Conservation (phyloP, 2,797 vertebrate species). For the Pseudocheirus occidentalis region DNA sequence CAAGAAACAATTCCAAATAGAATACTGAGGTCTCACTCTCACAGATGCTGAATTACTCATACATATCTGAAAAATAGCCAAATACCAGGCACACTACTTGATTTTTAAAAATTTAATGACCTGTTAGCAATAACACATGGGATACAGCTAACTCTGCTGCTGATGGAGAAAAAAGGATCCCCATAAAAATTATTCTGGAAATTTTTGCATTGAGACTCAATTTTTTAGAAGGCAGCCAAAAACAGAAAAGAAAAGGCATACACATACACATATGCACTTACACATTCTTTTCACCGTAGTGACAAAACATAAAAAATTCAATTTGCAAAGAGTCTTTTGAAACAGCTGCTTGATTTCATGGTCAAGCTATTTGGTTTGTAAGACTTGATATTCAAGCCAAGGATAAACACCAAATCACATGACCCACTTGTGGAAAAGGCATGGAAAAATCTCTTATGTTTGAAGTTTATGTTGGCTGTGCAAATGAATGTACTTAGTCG, state of each 20-base stretch:
- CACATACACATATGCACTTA: conserved; percentile 14
- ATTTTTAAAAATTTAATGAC: conserved; percentile 13
- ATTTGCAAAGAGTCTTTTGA: conserved; percentile 35
- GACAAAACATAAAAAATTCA: conserved; percentile 47
- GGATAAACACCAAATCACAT: conserved; percentile 63
- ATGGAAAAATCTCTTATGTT: conserved; percentile 16
- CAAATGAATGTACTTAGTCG: conserved; percentile 77
- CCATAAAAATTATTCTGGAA: conserved; percentile 3
- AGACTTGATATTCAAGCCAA: conserved; percentile 58
- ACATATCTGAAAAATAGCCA: conserved; percentile 8
- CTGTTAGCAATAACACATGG: not conserved
- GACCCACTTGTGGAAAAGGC: conserved; percentile 57
- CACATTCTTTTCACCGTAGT: conserved; percentile 5
- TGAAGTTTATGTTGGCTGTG: conserved; percentile 71
- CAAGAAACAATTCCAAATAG: conserved; percentile 36
- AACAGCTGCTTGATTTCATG: conserved; percentile 75
- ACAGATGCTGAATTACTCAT: conserved; percentile 2
- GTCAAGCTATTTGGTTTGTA: conserved; percentile 64
- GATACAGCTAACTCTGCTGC: not conserved
- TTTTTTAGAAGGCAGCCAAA: not conserved
- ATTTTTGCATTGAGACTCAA: not conserved
- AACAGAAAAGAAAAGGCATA: not conserved
- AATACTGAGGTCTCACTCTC: not conserved
- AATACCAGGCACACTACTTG: not conserved
- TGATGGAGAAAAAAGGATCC: not conserved